Percentiles rank a stretch among this genome's conserved stretches.
These are phyloP conservation scores for Parotocinclus haroldoi DNA, from an alignment of 2,797 vertebrate species.

Conservation along the genomic window DNA sequence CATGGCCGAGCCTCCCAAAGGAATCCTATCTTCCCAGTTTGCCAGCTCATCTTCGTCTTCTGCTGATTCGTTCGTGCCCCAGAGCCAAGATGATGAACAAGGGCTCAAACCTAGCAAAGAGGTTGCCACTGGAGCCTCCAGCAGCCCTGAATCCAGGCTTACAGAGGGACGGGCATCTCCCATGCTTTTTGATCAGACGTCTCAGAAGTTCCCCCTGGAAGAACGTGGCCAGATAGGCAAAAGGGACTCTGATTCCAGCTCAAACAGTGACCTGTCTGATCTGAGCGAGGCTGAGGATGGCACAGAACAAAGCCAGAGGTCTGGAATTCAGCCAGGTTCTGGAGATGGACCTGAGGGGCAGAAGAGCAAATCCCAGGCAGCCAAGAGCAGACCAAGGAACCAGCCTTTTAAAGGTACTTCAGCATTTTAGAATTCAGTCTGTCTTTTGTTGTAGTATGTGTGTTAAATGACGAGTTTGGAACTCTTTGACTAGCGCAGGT, in stretches of 20 bases:
- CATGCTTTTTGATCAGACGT: constrained; percentile 79
- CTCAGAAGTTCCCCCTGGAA: constrained; percentile 90
- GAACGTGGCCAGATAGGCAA: constrained; percentile 87
- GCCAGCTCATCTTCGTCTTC: constrained; percentile 62
- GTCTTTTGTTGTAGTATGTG: too few species aligned
- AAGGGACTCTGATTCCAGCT: constrained; percentile 92
- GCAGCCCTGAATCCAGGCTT: constrained; percentile 51
- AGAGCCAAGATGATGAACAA: constrained; percentile 69
- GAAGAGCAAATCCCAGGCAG: constrained; percentile 82
- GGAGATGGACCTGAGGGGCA: constrained; percentile 73
- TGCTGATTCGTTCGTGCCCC: constrained; percentile 65
- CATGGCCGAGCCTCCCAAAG: constrained; percentile 87
- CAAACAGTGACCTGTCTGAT: constrained; percentile 96
- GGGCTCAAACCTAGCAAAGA: constrained; percentile 78
- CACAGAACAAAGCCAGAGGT: constrained; percentile 76
- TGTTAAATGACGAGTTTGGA: too few species aligned
- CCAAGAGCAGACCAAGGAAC: constrained; percentile 89
- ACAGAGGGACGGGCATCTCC: constrained; percentile 71
- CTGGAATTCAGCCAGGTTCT: constrained; percentile 70
- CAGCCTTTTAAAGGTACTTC: constrained; percentile 97
- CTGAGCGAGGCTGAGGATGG: constrained; percentile 93
- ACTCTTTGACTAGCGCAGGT: too few species aligned
- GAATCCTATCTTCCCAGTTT: constrained; percentile 77
- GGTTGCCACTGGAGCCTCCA: constrained; percentile 61
- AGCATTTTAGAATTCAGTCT: too few species aligned